Evolutionary conservation across 2,113 vertebrate genomes (phyloP).

Genomic region (Petrocephalus microphthalmus): DNA sequence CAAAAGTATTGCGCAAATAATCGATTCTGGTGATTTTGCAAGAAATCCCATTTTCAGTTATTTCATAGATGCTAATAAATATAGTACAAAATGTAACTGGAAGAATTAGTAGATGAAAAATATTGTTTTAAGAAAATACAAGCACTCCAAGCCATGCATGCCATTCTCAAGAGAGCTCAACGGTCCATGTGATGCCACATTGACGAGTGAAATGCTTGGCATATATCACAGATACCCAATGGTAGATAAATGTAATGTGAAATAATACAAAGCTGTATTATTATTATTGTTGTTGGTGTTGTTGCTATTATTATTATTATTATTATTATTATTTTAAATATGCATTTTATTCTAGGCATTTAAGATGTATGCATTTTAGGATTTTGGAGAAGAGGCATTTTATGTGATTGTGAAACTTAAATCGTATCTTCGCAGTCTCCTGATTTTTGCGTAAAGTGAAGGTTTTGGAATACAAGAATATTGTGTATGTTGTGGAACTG

Average conservation of each 20-base stretch:
- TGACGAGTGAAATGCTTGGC: not conserved
- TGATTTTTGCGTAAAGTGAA: not conserved
- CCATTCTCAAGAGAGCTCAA: not conserved
- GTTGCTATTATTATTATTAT: not conserved
- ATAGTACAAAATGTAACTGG: not conserved
- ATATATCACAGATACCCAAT: not conserved
- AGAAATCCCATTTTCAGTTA: not conserved
- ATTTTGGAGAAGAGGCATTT: not conserved
- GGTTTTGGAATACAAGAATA: not conserved
- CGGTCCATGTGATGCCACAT: not conserved
- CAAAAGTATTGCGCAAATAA: not conserved
- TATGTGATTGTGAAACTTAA: not conserved
- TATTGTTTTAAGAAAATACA: not conserved
- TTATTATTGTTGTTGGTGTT: no score
- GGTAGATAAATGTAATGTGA: not conserved
- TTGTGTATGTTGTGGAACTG: not conserved
- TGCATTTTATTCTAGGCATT: not conserved
- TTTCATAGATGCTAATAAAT: not conserved
- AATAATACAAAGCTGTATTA: not conserved
- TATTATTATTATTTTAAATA: not conserved
- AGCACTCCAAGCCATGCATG: not conserved
- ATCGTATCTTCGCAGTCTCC: not conserved
- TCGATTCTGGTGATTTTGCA: not conserved
- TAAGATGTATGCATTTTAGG: not conserved
- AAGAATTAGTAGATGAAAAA: not conserved